Percentiles rank a stretch among this genome's conserved stretches.
These are phyloP conservation scores for Hippopotamus amphibius DNA, from an alignment of 2,113 vertebrate genomes.

Conservation along the genomic window DNA sequence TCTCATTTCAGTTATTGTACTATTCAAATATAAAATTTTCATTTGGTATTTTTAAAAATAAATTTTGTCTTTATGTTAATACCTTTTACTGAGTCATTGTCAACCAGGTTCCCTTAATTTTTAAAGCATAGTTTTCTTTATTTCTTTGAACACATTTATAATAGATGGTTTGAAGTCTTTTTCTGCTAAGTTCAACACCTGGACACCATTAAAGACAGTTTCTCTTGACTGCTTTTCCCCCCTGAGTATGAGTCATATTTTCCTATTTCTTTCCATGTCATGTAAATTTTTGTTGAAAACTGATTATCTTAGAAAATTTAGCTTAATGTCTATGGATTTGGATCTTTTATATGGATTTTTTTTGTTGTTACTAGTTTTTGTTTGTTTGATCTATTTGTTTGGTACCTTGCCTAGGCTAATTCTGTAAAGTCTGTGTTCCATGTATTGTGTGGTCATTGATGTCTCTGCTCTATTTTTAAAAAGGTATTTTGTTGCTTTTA, in stretches of 20 bases:
- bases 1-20: neutral
- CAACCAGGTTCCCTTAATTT: neutral
- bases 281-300: neutral
- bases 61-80: neutral
- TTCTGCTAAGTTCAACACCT: neutral
- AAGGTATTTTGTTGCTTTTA: neutral
- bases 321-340: neutral
- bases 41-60: neutral
- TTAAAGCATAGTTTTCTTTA: neutral
- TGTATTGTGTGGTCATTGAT: neutral
- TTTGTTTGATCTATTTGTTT: neutral
- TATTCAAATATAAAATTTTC: neutral
- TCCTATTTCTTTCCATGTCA: neutral
- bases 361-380: neutral
- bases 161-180: neutral
- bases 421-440: neutral
- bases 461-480: neutral
- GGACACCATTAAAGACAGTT: neutral
- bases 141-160: neutral
- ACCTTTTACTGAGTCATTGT: neutral
- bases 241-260: neutral
- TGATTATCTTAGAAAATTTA: neutral
- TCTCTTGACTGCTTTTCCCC: neutral
- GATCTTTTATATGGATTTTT: neutral
- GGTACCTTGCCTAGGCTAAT: neutral